Percentiles rank a stretch among this genome's conserved stretches.
Conservation (phyloP, 2,797 vertebrate genomes). For the Channallabes apus region DNA sequence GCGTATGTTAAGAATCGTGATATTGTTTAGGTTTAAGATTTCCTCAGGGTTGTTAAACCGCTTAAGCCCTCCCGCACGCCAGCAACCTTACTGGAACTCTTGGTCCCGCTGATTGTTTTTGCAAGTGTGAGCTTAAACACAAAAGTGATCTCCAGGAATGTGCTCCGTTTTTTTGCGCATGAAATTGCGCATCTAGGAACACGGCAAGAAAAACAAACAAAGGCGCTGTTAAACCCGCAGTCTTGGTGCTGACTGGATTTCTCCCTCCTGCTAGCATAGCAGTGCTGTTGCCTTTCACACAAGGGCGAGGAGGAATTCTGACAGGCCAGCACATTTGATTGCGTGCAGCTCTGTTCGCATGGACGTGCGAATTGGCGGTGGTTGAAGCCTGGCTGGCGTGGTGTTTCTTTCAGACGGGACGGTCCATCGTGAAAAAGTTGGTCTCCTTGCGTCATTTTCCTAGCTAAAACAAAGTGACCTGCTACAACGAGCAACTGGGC, state of each 20-base stretch:
- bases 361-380: constrained; percentile 42
- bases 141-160: constrained; percentile 48
- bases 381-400: constrained; percentile 21
- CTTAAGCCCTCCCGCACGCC: constrained; percentile 28
- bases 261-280: constrained; percentile 43
- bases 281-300: constrained; percentile 47
- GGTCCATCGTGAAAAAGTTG: constrained; percentile 5
- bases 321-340: constrained; percentile 50
- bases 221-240: constrained; percentile 31
- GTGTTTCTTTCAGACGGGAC: background rate
- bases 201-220: constrained; percentile 53
- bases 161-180: constrained; percentile 33
- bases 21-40: constrained; percentile 57
- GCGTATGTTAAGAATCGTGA: constrained; percentile 11
- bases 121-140: constrained; percentile 48
- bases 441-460: constrained; percentile 25
- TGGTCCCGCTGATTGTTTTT: constrained; percentile 49
- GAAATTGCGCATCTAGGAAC: constrained; percentile 48
- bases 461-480: constrained; percentile 32
- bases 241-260: constrained; percentile 35
- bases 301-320: constrained; percentile 45
- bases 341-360: constrained; percentile 44
- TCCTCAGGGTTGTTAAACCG: constrained; percentile 44
- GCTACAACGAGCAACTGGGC: constrained; percentile 27
- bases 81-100: constrained; percentile 51